Evolutionary conservation across 2,888 invertebrate species (phyloP).

Genomic region (Drosophila macrospina): DNA sequence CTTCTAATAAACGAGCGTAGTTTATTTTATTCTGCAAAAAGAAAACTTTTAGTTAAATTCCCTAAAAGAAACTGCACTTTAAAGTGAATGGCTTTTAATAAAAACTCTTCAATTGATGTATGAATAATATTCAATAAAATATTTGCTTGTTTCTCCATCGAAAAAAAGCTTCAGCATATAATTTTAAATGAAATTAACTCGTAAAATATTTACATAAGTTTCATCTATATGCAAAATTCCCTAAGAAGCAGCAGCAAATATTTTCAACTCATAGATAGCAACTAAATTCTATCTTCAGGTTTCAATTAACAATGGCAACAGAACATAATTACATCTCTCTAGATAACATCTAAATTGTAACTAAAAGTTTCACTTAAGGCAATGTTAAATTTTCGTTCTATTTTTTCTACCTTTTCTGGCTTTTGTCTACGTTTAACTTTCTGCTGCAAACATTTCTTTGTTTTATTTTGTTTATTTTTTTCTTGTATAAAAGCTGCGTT

Average conservation of each 20-base stretch:
- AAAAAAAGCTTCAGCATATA: not conserved
- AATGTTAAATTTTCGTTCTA: not conserved
- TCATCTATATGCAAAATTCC: not conserved
- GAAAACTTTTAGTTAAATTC: too few species aligned
- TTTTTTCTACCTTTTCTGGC: not conserved
- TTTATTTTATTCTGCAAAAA: too few species aligned
- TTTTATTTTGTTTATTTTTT: too few species aligned
- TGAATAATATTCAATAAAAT: too few species aligned
- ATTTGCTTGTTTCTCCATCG: too few species aligned
- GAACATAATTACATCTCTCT: not conserved
- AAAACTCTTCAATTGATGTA: too few species aligned
- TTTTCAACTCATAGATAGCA: too few species aligned
- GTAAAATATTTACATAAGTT: not conserved
- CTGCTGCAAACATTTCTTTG: too few species aligned
- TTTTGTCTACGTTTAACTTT: not conserved
- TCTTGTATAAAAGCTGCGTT: constrained; percentile 17
- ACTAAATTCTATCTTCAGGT: not conserved
- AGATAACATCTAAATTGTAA: not conserved
- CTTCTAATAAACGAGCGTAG: not conserved
- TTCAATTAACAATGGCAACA: not conserved
- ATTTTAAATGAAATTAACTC: not conserved
- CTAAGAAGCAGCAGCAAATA: too few species aligned
- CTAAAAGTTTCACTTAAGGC: not conserved
- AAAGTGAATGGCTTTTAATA: too few species aligned
- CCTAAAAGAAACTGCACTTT: too few species aligned